Evolutionary conservation across 2,888 invertebrate species (phyloP), one percentile per base, ranked within the genome.

Genomic region (Pasiphila rectangulata): DNA sequence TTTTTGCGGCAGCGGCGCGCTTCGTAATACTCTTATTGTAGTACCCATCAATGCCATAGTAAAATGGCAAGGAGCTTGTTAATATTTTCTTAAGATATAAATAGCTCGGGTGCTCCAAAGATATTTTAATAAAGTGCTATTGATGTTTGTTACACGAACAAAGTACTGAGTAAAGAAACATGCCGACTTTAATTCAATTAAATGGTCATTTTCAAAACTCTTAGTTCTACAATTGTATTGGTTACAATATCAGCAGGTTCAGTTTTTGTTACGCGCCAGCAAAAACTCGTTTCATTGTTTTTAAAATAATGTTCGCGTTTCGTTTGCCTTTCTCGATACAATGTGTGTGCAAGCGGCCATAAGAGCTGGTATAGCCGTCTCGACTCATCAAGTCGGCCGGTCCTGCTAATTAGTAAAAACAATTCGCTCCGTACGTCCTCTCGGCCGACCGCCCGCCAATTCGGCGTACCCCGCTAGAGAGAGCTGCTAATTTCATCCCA

Each of bases 401-500:
- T 66, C 68, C 69, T 67, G 76, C 73, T 87, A 87, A 88, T 88
- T 88, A 88, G 83, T 86, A 86, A 88, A 86, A 86, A 87, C 86
- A 81, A 83, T 86, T 78, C 82, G 70, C 66, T 63, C 72, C 72
- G 79, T 83, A 83, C 82, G 80, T 79, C 72, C 75, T 72, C 52
- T 49, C 72, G 72, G 72, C 69, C 70, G 83, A 86, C 85, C 86
- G 86, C 86, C 87, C 85, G 84, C 83, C 85, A 85, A 79, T 87
- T 86, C 87, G 80, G 68, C 81, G 85, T 86, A 85, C 77, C 75
- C 78, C 79, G 78, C 85, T 86, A 87, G 86, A 85, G 80, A 84
- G 81, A 83, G 79, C 85, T 84, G 85, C 86, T 87, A 87, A 87
- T 87, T 87, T 86, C 84, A 79, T 78, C 83, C 84, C 78, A 68